Base-by-base conservation (phyloP, 1,140 invertebrate genomes). In the Aethina tumida region DNA sequence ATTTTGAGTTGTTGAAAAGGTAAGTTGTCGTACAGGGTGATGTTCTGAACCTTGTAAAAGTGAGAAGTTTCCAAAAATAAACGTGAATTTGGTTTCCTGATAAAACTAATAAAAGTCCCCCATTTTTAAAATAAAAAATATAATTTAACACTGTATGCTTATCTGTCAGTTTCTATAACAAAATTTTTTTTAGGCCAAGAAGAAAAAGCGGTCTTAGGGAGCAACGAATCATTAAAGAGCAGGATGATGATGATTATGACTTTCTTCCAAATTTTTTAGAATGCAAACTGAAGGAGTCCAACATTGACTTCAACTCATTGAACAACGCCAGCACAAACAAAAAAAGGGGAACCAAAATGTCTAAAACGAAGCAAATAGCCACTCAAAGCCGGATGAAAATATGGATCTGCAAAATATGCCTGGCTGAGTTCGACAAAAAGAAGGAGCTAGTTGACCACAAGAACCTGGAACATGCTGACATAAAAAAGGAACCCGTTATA, bases 391-490 rank as follows among this genome's bases (percentile, higher is more conserved):
- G n/a, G n/a, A n/a, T n/a, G n/a, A 42, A 44, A 17, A 48, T 38
- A 13, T 55, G 50, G 50, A 45, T 41, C 2, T 55, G 53, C 32
- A 53, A 45, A 33, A 53, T 46, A 28, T 55, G 53, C 28, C 32
- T 47, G 3, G 15, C 44, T 19, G 40, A 47, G 13, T 53, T 53
- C n/a, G 32, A 14, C 14, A 45, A 47, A 1, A 20, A 48, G 14
- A 53, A 50, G 31, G 36, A 39, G 6, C 33, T 55, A 17, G 41
- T 48, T 21, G 36, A 47, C 6, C 53, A 55, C 25, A 33, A 43
- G 15, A 55, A 49, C 27, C 19, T 33, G 2, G 13, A 32, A 15
- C 35, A 35, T 21, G 33, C 49, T 5, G 39, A 40, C 39, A 31
- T 24, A 13, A 37, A 28, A 15, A 30, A 38, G 3, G 27, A 31